Evolutionary conservation across 2,113 vertebrate genomes (phyloP), one percentile per base, ranked within the genome.

Genomic region (Acrocephalus arundinaceus): DNA sequence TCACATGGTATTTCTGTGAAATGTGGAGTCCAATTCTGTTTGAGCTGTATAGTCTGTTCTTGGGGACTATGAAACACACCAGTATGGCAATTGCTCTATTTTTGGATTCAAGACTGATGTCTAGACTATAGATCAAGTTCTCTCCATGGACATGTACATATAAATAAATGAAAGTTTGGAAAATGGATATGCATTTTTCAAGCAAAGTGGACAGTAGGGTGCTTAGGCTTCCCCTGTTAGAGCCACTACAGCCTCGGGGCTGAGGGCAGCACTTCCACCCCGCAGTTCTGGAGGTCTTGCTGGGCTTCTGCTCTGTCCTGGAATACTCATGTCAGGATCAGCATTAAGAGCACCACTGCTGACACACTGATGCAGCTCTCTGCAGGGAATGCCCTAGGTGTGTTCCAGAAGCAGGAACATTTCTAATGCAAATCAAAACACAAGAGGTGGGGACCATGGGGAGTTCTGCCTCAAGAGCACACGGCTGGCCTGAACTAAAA

Each of bases 231-330:
- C 31, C 31, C 7, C n/a, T 10, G 0, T 28, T 15, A 19, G 12
- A 28, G 41, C 3, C 3, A 4, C 21, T 15, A 2, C 5, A 8
- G 67, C 58, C 67, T 18, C 2, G 5, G 48, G 12, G 20, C 41
- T 54, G 62, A 13, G 62, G 48, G 8, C 9, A 4, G 8, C 28
- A 17, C 22, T 48, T 37, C 28, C 52, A 17, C 0, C 0, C 41
- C 7, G 0, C n/a, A 27, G 1, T 27, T 1, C 3, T 33, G 62
- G 35, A 25, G 25, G 9, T n/a, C 43, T 51, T 41, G 33, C 41
- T 66, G 41, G 70, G 21, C 13, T 51, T 17, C 68, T 58, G 31
- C 7, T 58, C 55, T 25, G 11, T 39, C 19, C 30, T 33, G 49
- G 15, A 15, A 22, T 27, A 7, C n/a, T 52, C 45, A 2, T 1